These are phyloP conservation scores for Urocynchramus pylzowi DNA, from an alignment of 2,113 vertebrate genomes.

Conservation along the genomic window DNA sequence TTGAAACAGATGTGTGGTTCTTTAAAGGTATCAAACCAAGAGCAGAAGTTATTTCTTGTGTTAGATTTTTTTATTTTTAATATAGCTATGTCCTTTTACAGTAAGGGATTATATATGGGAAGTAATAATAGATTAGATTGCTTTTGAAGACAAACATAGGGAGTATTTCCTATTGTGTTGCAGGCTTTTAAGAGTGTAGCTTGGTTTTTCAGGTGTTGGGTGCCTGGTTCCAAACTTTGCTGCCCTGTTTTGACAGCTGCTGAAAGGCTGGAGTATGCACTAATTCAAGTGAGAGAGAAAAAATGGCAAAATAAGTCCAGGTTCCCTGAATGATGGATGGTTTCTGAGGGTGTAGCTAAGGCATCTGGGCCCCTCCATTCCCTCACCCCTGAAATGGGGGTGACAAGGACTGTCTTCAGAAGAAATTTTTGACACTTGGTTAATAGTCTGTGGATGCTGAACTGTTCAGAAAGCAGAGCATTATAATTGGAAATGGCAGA, in stretches of 20 bases:
- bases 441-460: neutral
- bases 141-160: neutral
- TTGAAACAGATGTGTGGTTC: neutral
- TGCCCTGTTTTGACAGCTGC: neutral
- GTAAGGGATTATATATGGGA: neutral
- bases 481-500: constrained; percentile 17
- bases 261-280: neutral
- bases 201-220: neutral
- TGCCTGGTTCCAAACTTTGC: neutral
- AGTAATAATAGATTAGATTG: neutral
- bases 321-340: neutral
- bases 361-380: neutral
- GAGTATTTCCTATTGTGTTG: neutral
- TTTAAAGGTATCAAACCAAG: neutral
- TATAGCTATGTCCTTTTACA: neutral
- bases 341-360: neutral
- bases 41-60: neutral
- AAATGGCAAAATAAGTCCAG: neutral
- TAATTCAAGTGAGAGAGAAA: neutral
- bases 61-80: neutral
- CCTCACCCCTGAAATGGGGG: neutral
- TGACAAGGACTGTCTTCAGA: neutral
- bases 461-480: neutral
- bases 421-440: neutral
- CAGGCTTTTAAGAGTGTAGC: neutral